phyloP scores from a whole-genome alignment of 1,140 invertebrate species.

The Drosophila simulans region DNA sequence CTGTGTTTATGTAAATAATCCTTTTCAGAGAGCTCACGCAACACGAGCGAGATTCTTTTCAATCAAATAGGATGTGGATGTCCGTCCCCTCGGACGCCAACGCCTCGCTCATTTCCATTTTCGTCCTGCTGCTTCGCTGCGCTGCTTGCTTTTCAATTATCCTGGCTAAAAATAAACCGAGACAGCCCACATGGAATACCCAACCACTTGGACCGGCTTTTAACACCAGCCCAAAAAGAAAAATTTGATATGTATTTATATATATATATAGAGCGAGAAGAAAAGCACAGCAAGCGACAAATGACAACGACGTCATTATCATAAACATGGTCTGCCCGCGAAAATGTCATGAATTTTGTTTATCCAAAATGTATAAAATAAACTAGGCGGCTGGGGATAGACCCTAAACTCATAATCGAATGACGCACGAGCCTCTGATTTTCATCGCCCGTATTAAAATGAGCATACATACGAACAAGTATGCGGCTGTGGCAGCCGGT shows the following conservation, averaged over 20 bases:
- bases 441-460: constrained; percentile 31
- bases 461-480: background rate
- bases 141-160: constrained; percentile 75
- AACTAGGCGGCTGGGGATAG: constrained; percentile 49
- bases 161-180: constrained; percentile 70
- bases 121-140: constrained; percentile 44
- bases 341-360: constrained; percentile 58
- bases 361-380: constrained; percentile 67
- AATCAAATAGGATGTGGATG: constrained; percentile 43
- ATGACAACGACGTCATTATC: constrained; percentile 68
- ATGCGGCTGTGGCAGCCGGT: constrained; percentile 33
- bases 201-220: constrained; percentile 26
- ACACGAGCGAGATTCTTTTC: constrained; percentile 49
- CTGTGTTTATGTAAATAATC: constrained; percentile 67
- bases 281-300: constrained; percentile 30
- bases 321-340: constrained; percentile 56
- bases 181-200: constrained; percentile 19
- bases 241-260: background rate
- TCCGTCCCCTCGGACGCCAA: constrained; percentile 23
- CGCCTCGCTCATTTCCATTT: constrained; percentile 15
- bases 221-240: constrained; percentile 21
- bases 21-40: constrained; percentile 16
- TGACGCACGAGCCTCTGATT: constrained; percentile 73
- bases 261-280: background rate
- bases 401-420: constrained; percentile 69